Percentiles rank a stretch among this genome's conserved stretches.
phyloP scores from a whole-genome alignment of 2,113 vertebrate genomes.

The Camelus bactrianus region DNA sequence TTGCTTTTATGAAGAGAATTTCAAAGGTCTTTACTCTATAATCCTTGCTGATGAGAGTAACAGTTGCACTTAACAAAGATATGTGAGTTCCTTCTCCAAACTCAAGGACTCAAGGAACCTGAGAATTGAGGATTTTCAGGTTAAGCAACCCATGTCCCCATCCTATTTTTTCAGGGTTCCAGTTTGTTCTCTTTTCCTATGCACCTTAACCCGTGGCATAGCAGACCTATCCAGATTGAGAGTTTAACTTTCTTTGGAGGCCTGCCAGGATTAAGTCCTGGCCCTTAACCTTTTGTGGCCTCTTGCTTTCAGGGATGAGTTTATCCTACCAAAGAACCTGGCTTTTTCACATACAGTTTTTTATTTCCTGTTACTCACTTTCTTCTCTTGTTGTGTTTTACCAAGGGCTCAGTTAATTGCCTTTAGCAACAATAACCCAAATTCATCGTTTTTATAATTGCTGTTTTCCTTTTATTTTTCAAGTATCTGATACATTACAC shows the following conservation, averaged over 20 bases:
- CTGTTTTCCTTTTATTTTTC: background rate
- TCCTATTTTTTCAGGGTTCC: background rate
- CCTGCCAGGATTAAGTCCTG: background rate
- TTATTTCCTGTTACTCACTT: background rate
- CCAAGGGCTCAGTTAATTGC: background rate
- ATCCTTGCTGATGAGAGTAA: background rate
- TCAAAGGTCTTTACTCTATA: background rate
- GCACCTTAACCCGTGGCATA: background rate
- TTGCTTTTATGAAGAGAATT: conserved; percentile 33
- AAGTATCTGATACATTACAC: background rate
- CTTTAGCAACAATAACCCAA: background rate
- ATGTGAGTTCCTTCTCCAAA: background rate
- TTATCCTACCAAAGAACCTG: background rate
- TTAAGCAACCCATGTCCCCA: background rate
- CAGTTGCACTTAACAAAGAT: background rate
- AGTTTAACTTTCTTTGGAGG: background rate
- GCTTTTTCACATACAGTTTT: conserved; percentile 22
- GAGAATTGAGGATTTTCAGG: background rate
- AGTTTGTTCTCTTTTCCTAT: background rate
- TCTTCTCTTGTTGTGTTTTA: background rate
- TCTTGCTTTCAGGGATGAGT: background rate
- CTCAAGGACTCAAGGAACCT: background rate
- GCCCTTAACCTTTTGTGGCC: conserved; percentile 1
- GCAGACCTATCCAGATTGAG: background rate
- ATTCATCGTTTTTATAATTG: background rate